Evolutionary conservation across 2,113 vertebrate genomes (phyloP).

Genomic region (Cynopterus brachyotis): DNA sequence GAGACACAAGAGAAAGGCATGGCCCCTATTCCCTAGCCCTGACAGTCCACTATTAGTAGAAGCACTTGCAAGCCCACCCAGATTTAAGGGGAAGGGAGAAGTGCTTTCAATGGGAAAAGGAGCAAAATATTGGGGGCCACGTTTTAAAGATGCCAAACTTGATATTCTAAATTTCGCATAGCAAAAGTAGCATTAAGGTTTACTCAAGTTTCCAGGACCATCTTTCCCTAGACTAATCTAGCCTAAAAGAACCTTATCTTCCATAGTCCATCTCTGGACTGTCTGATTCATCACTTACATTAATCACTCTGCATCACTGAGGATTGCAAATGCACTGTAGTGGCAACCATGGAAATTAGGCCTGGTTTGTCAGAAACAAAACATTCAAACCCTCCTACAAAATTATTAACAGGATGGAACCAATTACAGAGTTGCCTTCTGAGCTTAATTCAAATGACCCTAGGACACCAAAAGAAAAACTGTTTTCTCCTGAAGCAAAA

Average conservation of each 20-base stretch:
- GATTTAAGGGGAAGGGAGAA: background rate
- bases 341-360: background rate
- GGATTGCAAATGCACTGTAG: background rate
- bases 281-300: background rate
- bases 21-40: background rate
- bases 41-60: background rate
- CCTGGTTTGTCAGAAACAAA: background rate
- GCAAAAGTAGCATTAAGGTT: background rate
- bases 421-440: background rate
- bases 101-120: background rate
- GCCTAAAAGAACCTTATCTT: background rate
- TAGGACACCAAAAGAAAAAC: background rate
- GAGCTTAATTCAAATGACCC: background rate
- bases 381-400: background rate
- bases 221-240: background rate
- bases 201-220: background rate
- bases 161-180: background rate
- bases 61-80: background rate
- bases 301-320: background rate
- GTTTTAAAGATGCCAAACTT: background rate
- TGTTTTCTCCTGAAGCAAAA: conserved; percentile 7
- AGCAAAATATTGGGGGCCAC: background rate
- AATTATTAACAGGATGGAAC: background rate
- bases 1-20: background rate
- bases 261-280: background rate